Conservation (phyloP, 2,888 invertebrate genomes). For the Troides helena region DNA sequence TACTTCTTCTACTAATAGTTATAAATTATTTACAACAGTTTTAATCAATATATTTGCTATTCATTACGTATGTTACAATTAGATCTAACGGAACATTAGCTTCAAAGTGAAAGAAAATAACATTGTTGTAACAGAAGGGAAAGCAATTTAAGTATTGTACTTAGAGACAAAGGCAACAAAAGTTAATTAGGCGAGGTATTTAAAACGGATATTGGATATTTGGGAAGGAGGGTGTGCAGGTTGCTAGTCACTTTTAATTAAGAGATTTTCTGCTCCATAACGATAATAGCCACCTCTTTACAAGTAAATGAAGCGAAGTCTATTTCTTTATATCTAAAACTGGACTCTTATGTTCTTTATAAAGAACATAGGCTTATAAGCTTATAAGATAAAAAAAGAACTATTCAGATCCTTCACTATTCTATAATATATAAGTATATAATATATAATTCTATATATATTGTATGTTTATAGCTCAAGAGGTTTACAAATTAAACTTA, state of each 20-base stretch:
- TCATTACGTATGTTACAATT: background rate
- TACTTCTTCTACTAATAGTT: no score
- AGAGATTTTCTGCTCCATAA: conserved; percentile 21
- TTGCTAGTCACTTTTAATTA: conserved; percentile 25
- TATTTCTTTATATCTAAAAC: conserved; percentile 7
- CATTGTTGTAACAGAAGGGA: background rate
- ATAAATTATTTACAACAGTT: no score
- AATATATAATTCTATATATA: background rate
- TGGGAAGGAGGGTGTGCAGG: conserved; percentile 1
- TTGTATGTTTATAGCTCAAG: background rate
- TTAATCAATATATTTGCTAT: no score
- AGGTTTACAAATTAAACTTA: background rate
- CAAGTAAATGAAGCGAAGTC: conserved; percentile 18
- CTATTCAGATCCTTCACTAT: no score
- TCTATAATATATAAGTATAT: no score
- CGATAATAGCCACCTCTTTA: conserved; percentile 16
- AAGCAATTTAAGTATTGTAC: conserved; percentile 3
- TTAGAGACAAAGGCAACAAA: conserved; percentile 13
- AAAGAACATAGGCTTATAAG: no score
- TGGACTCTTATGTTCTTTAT: background rate
- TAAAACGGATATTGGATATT: conserved; percentile 27
- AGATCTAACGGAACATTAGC: background rate
- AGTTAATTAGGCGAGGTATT: conserved; percentile 24
- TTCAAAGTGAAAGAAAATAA: background rate
- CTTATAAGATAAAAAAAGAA: background rate